These are phyloP conservation scores for Bombylius discolor DNA, from an alignment of 2,888 invertebrate species.

Conservation along the genomic window DNA sequence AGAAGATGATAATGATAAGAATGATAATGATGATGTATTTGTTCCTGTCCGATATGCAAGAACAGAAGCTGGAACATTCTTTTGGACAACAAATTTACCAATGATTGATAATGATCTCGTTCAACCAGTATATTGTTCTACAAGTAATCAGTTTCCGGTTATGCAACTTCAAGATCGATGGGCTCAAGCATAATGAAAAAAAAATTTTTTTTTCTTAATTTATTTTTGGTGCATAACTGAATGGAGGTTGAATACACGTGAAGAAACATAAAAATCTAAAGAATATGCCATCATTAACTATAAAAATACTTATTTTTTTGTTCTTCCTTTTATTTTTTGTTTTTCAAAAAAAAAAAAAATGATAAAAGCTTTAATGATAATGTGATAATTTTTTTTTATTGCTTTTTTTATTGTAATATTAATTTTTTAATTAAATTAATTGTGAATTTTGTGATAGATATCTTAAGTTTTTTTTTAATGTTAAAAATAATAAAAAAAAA, in stretches of 20 bases:
- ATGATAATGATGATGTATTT: constrained; percentile 19
- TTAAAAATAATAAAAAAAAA: no score
- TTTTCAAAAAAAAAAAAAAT: neutral
- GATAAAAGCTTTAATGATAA: neutral
- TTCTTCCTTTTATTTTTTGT: neutral
- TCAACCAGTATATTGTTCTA: constrained; percentile 24
- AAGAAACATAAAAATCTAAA: no score
- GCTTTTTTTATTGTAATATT: no score
- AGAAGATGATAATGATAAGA: neutral
- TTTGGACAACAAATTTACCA: constrained; percentile 56
- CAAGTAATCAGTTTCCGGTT: constrained; percentile 4
- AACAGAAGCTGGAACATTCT: constrained; percentile 71
- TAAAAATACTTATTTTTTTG: neutral
- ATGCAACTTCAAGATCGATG: constrained; percentile 42
- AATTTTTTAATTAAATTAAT: no score
- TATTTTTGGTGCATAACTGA: no score
- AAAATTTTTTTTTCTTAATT: no score
- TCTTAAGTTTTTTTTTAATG: no score
- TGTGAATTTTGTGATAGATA: no score
- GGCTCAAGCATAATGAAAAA: constrained; percentile 55
- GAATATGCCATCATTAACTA: no score
- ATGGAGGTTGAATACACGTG: no score
- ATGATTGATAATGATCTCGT: constrained; percentile 30
- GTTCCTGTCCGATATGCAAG: constrained; percentile 66
- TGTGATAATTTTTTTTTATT: neutral